These are phyloP conservation scores for Mugil cephalus DNA, from an alignment of 2,113 vertebrate genomes.

Conservation along the genomic window DNA sequence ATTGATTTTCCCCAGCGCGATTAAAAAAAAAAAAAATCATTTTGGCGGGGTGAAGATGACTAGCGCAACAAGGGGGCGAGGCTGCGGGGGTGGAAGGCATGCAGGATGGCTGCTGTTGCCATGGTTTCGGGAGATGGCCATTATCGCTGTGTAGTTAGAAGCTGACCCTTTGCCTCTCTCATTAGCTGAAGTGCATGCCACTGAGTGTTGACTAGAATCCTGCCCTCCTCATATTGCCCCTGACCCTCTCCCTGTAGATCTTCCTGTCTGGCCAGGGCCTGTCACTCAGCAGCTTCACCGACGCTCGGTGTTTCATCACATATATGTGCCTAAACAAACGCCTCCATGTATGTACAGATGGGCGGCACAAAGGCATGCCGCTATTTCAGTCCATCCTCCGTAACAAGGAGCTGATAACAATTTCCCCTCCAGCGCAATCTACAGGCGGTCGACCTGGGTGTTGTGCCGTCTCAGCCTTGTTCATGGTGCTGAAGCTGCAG, in stretches of 20 bases:
- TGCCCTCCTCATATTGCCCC: conserved; percentile 59
- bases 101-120: conserved; percentile 75
- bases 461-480: conserved; percentile 44
- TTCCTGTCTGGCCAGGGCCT: conserved; percentile 39
- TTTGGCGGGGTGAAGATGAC: conserved; percentile 54
- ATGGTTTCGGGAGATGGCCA: conserved; percentile 82
- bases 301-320: conserved; percentile 44
- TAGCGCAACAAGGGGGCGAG: conserved; percentile 38
- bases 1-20: conserved; percentile 70
- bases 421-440: conserved; percentile 23
- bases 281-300: conserved; percentile 52
- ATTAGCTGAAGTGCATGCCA: conserved; percentile 82
- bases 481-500: conserved; percentile 72
- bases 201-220: conserved; percentile 77
- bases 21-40: conserved; percentile 35
- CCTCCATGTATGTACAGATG: neutral
- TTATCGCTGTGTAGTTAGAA: conserved; percentile 82
- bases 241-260: conserved; percentile 12
- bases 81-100: conserved; percentile 20
- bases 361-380: neutral
- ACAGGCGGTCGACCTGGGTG: conserved; percentile 16
- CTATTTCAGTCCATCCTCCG: neutral
- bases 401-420: conserved; percentile 34
- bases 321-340: neutral
- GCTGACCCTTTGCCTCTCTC: conserved; percentile 81